phyloP scores from a whole-genome alignment of 1,140 invertebrate genomes.

The Drosophila lacertosa region DNA sequence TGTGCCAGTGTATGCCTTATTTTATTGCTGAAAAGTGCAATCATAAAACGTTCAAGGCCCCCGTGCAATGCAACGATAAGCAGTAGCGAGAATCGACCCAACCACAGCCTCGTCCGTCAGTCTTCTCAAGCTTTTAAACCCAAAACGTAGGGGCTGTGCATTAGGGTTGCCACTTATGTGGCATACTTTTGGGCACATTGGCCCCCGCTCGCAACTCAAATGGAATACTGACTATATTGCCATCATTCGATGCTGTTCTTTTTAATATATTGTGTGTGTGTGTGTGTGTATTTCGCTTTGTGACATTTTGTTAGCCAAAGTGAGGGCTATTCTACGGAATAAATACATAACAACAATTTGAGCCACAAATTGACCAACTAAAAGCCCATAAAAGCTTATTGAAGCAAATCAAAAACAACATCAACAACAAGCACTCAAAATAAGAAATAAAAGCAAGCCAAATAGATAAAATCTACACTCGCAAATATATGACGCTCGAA shows the following conservation, averaged over 20 bases:
- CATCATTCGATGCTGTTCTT: conserved; percentile 2
- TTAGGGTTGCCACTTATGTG: conserved; percentile 29
- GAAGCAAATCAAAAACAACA: conserved; percentile 58
- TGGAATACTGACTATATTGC: conserved; percentile 28
- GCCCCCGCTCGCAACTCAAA: conserved; percentile 15
- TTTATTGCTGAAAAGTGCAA: conserved; percentile 78
- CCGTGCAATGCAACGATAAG: conserved; percentile 33
- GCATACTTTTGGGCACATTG: conserved; percentile 38
- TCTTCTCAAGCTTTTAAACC: not conserved
- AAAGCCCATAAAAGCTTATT: conserved; percentile 69
- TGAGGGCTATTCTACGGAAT: conserved; percentile 4
- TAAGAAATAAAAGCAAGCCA: conserved; percentile 30
- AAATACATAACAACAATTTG: conserved; percentile 25
- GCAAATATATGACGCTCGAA: conserved; percentile 15
- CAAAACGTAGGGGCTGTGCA: conserved; percentile 2
- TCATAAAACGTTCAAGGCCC: conserved; percentile 76
- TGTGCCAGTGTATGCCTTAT: conserved; percentile 40
- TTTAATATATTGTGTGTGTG: too few relatives aligned
- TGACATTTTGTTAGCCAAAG: conserved; percentile 13
- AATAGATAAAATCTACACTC: conserved; percentile 34
- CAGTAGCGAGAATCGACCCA: not conserved
- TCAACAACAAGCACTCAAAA: conserved; percentile 19
- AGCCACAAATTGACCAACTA: conserved; percentile 56
- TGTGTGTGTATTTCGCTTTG: not conserved
- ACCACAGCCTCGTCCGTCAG: too few relatives aligned